Percentiles rank a stretch among this genome's conserved stretches.
Conservation (phyloP, 1,140 invertebrate genomes). For the Drosophila biarmipes region DNA sequence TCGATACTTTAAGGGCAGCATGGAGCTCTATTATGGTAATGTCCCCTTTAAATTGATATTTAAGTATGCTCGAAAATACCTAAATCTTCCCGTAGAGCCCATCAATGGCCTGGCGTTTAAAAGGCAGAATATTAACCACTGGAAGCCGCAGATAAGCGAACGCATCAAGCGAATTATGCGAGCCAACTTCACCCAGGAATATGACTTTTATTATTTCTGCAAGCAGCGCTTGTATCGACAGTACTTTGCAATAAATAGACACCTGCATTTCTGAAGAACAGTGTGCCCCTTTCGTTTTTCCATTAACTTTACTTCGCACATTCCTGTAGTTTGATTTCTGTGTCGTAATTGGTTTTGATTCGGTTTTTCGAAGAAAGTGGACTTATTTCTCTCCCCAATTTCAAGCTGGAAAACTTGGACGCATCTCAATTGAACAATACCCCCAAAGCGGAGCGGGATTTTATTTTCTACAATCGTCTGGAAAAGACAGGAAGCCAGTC, state of each 20-base stretch:
- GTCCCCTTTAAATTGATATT: conserved; percentile 51
- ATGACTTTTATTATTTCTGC: conserved; percentile 72
- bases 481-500: conserved; percentile 95
- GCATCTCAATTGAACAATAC: conserved; percentile 90
- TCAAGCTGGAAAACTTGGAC: conserved; percentile 57
- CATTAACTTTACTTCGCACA: conserved; percentile 24
- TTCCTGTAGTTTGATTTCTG: conserved; percentile 3
- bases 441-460: conserved; percentile 87
- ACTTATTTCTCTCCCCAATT: conserved; percentile 25
- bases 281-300: not conserved
- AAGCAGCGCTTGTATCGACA: conserved; percentile 72
- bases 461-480: conserved; percentile 92
- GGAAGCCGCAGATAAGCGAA: conserved; percentile 62
- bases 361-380: conserved; percentile 1
- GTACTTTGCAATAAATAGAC: conserved; percentile 64
- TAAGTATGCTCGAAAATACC: not conserved
- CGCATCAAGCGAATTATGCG: conserved; percentile 52
- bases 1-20: conserved; percentile 91
- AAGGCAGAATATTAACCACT: conserved; percentile 55
- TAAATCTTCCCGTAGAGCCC: conserved; percentile 29
- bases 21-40: conserved; percentile 90
- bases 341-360: not conserved
- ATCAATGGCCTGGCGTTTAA: conserved; percentile 31
- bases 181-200: conserved; percentile 66
- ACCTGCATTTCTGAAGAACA: conserved; percentile 20